A percentile compares a stretch with the other conserved stretches of the same genome.
Conservation (phyloP, 2,888 invertebrate genomes). For the Pristionchus arcanus region DNA sequence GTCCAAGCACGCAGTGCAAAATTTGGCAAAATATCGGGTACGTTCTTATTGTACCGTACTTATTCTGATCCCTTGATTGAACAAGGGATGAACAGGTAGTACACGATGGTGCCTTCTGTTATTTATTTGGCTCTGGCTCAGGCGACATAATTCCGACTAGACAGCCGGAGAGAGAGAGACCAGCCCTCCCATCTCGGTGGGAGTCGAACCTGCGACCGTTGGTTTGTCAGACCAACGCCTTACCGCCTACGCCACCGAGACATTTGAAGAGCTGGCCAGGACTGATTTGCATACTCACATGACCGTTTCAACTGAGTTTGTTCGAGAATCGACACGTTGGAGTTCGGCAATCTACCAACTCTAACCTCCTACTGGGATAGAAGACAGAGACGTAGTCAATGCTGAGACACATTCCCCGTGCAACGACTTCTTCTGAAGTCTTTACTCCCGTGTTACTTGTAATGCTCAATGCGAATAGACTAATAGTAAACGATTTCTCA, state of each 20-base stretch:
- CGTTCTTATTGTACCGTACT: neutral
- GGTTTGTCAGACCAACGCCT: neutral
- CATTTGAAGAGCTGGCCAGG: neutral
- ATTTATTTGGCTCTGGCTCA: too few species aligned
- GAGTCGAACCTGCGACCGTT: slow-evolving; percentile 31
- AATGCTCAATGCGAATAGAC: neutral
- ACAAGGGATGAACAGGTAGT: neutral
- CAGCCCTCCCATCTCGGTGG: neutral
- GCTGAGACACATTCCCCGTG: too few species aligned
- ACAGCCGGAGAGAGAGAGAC: neutral
- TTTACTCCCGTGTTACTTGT: neutral
- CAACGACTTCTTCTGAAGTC: too few species aligned
- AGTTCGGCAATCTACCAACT: too few species aligned
- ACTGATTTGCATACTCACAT: neutral
- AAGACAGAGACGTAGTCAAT: too few species aligned
- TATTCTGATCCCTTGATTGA: neutral
- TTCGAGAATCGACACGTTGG: too few species aligned
- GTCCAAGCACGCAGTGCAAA: neutral
- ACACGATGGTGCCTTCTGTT: too few species aligned
- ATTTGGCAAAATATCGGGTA: neutral
- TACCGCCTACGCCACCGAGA: slow-evolving; percentile 41
- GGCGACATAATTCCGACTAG: too few species aligned
- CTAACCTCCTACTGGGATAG: too few species aligned
- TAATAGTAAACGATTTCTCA: neutral
- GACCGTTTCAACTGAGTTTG: too few species aligned